phyloP scores from a whole-genome alignment of 2,113 vertebrate genomes.

The Seriola quinqueradiata region DNA sequence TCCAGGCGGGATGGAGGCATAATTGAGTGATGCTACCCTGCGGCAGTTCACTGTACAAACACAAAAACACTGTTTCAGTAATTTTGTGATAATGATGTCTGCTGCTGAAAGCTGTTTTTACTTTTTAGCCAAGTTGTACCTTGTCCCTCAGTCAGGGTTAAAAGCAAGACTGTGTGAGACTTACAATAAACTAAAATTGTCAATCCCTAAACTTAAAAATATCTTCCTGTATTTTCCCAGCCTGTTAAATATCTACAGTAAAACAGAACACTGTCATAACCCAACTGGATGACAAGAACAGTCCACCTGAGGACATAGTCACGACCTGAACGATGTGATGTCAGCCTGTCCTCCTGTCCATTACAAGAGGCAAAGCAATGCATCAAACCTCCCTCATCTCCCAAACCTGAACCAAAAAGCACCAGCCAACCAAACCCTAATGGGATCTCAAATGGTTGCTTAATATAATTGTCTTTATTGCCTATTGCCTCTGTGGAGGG shows the following conservation, averaged over 20 bases:
- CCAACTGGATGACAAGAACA: neutral
- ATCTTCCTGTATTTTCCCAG: neutral
- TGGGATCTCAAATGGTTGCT: conserved; percentile 70
- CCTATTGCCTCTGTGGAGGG: conserved; percentile 53
- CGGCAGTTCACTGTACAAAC: conserved; percentile 19
- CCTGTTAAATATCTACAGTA: neutral
- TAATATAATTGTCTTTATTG: conserved; percentile 78
- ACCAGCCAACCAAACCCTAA: conserved; percentile 56
- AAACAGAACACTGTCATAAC: neutral
- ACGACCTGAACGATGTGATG: conserved; percentile 43
- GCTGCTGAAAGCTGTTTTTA: conserved; percentile 16
- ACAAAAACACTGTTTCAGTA: conserved; percentile 14
- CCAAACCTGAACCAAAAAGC: conserved; percentile 47
- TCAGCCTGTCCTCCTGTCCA: conserved; percentile 52
- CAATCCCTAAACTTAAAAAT: neutral
- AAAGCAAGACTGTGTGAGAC: conserved; percentile 18
- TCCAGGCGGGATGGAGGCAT: conserved; percentile 28
- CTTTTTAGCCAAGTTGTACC: neutral
- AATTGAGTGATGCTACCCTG: conserved; percentile 47
- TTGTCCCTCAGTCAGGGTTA: neutral
- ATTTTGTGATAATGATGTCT: conserved; percentile 39
- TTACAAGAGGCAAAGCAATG: conserved; percentile 38
- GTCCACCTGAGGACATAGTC: conserved; percentile 41
- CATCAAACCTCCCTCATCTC: conserved; percentile 48
- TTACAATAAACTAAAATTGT: neutral